Conservation (phyloP, 2,888 invertebrate genomes). For the Rhaphigaster nebulosa region DNA sequence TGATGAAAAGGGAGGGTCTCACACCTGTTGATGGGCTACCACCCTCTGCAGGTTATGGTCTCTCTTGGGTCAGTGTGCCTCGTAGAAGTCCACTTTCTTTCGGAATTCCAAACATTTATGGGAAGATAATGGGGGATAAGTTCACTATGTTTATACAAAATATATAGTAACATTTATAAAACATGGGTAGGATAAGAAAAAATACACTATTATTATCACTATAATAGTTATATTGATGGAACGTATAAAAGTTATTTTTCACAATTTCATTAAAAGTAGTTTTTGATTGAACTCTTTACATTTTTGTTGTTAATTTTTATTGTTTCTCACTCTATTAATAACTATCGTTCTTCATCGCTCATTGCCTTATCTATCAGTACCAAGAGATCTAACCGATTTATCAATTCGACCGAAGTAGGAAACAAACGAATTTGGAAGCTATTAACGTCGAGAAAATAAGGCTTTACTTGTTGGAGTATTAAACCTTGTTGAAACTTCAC, state of each 20-base stretch:
- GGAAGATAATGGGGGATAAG: background rate
- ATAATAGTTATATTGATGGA: too few species aligned
- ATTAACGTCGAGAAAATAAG: slow-evolving; percentile 22
- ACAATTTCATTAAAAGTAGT: too few species aligned
- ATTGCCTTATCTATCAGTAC: too few species aligned
- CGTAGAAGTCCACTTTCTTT: background rate
- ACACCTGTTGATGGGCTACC: slow-evolving; percentile 17
- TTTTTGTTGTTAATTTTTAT: too few species aligned
- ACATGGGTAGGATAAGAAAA: too few species aligned
- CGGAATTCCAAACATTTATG: background rate
- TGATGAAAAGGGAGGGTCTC: background rate
- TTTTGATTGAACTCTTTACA: too few species aligned
- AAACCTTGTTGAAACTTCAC: background rate
- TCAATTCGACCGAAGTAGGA: background rate
- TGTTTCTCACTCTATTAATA: too few species aligned
- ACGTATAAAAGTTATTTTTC: too few species aligned
- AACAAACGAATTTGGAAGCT: background rate
- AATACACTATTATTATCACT: too few species aligned
- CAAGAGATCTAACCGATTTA: background rate
- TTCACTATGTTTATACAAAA: background rate
- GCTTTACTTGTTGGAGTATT: background rate
- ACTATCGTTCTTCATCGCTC: too few species aligned
- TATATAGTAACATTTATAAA: too few species aligned
- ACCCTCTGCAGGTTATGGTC: background rate
- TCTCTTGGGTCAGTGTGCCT: background rate